phyloP scores from a whole-genome alignment of 2,888 invertebrate genomes.

The Trilocha varians region DNA sequence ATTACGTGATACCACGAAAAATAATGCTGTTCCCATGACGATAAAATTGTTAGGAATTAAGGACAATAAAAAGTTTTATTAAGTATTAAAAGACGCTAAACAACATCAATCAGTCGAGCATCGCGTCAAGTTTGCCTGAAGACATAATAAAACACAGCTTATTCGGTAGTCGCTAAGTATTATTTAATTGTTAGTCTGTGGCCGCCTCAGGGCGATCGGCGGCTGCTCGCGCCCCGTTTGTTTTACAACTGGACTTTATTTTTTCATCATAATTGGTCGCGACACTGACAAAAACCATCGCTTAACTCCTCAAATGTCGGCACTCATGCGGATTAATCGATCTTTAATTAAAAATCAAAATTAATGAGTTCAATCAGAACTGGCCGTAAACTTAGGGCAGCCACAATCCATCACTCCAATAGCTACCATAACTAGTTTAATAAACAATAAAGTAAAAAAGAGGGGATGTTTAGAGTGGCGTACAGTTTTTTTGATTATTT shows the following conservation, averaged over 20 bases:
- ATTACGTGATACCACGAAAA: background rate
- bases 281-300: slow-evolving; percentile 21
- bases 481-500: slow-evolving; percentile 49
- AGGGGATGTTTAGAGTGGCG: slow-evolving; percentile 64
- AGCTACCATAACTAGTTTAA: slow-evolving; percentile 54
- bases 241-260: slow-evolving; percentile 22
- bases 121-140: slow-evolving; percentile 59
- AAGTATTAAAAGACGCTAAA: slow-evolving; percentile 29
- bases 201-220: slow-evolving; percentile 40
- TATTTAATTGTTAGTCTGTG: slow-evolving; percentile 66
- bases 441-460: slow-evolving; percentile 63
- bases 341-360: background rate
- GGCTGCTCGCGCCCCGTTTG: slow-evolving; percentile 29
- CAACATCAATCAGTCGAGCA: slow-evolving; percentile 54
- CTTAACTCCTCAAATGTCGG: slow-evolving; percentile 9
- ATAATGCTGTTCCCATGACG: background rate
- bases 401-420: slow-evolving; percentile 41
- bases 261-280: slow-evolving; percentile 29
- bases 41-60: background rate
- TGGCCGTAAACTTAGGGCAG: slow-evolving; percentile 20
- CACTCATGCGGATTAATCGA: slow-evolving; percentile 4
- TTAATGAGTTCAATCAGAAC: background rate
- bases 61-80: slow-evolving; percentile 22
- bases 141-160: slow-evolving; percentile 59
- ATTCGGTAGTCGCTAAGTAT: slow-evolving; percentile 67